Conservation (phyloP, 2,113 vertebrate genomes). For the Orthonyx spaldingii region DNA sequence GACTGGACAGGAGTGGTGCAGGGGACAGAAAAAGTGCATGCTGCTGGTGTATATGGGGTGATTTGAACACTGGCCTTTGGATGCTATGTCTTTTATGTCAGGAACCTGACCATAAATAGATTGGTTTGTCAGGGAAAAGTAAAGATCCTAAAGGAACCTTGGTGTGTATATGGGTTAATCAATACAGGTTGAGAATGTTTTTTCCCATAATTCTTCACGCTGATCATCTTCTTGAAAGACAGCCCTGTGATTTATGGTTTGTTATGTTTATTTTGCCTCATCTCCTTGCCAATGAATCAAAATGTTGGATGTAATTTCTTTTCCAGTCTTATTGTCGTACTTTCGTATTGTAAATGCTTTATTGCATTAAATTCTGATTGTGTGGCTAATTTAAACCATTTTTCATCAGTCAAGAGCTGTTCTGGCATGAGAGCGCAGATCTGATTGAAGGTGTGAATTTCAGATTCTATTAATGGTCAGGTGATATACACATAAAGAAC, state of each 20-base stretch:
- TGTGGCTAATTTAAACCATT: slow-evolving; percentile 27
- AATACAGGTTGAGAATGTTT: not conserved
- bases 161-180: not conserved
- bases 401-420: not conserved
- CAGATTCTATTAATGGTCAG: not conserved
- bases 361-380: not conserved
- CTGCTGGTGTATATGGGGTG: not conserved
- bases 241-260: not conserved
- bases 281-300: slow-evolving; percentile 26
- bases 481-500: not conserved
- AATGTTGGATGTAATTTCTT: not conserved
- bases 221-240: slow-evolving; percentile 15
- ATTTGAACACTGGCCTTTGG: not conserved
- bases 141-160: not conserved
- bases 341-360: slow-evolving; percentile 9
- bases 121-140: not conserved
- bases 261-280: slow-evolving; percentile 17
- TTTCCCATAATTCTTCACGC: not conserved
- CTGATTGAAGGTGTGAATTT: slow-evolving; percentile 8
- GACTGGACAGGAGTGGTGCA: not conserved
- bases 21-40: not conserved
- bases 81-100: not conserved
- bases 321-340: not conserved
- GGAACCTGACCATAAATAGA: not conserved
- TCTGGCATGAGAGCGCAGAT: not conserved